Evolutionary conservation across 53 echinoderm and acorn worm genomes (phyloP), one percentile per base, ranked within the genome.

Genomic region (Hippasteria phrygiana): DNA sequence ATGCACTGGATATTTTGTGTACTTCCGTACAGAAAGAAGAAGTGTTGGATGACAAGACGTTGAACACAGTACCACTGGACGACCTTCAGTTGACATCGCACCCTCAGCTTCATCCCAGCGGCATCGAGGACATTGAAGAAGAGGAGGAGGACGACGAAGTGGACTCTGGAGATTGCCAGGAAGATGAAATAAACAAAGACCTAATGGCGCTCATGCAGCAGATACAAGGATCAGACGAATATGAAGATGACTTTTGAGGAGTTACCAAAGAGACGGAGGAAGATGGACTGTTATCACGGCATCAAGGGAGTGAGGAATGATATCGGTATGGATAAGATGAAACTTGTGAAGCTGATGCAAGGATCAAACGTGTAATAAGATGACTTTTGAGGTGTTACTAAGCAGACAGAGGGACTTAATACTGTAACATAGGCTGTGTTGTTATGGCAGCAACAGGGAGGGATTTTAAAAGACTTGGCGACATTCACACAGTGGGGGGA

Each of bases 171-270:
- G 73, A 42, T 20, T 26, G 55, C 46, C 65, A 38, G n/a, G 82
- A 64, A 28, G 75, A 89, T 2, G 84, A 46, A 43, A 71, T 90
- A 46, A 74, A 59, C 46, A 62, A 42, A 6, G 87, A 93, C 17
- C 78, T 90, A 43, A 59, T 87, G 93, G 47, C 31, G 24, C 65
- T 93, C 28, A 87, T 93, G 90, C 55, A 48, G 22, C 91, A 87
- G 39, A 93, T 93, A 64, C 89, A 90, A 62, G 75, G 64, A 36
- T 20, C n/a, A 11, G 42, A 79, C 12, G n/a, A 17, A 3, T 79
- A 79, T 13, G 62, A 56, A 24, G 82, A 67, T 39, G 82, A 64
- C 4, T 82, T 65, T 82, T 63, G 59, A 59, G 55, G 14, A 5
- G 41, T 33, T 3, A 36, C 12, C 34, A 1, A 35, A 14, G 37